Base-by-base conservation (phyloP, 2,113 vertebrate genomes). In the Theristicus caerulescens region DNA sequence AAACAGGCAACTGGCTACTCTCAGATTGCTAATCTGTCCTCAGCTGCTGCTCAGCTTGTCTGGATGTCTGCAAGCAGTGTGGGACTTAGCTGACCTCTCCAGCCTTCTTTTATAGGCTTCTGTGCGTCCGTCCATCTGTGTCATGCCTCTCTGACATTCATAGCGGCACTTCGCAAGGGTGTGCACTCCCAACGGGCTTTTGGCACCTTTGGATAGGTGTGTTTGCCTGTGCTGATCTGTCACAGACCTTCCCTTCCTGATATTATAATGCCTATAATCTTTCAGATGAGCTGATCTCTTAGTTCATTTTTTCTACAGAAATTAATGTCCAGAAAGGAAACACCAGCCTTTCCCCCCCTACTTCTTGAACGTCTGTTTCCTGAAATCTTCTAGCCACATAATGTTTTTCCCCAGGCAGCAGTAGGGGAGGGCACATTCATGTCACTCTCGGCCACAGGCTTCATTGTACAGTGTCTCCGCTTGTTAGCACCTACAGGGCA, bases 41-140 rank as follows among this genome's bases (percentile, higher is more conserved):
- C 49, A 72, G 69, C 42, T 72, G 36, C 86, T 78, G 31, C 61
- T 97, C 84, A 94, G 71, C 70, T 54, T 90, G 54, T 85, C 93
- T 85, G 87, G 40, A 72, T 54, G 42, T 16, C 90, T 49, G 24
- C 0, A 0, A 73, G 90, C 58, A 51, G 69, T 24, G 54, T 10
- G 2, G 57, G 81, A 87, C 86, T 95, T 95, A 82, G 86, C 81
- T 95, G 95, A 95, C 93, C 91, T 95, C 87, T 86, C 88, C 38
- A 88, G 71, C 70, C 66, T 64, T 82, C 87, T 58, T 78, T 92
- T 72, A 54, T 59, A 66, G 69, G 64, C 67, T 90, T 82, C 59
- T 6, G 7, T 85, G 66, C 32, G 25, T 42, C 9, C 32, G 25
- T 42, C 9, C 7, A 34, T 77, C 64, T 67, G 57, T 79, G 86